Percentiles rank a stretch among this genome's conserved stretches.
phyloP scores from a whole-genome alignment of 2,113 vertebrate species.

The Tetrax tetrax region DNA sequence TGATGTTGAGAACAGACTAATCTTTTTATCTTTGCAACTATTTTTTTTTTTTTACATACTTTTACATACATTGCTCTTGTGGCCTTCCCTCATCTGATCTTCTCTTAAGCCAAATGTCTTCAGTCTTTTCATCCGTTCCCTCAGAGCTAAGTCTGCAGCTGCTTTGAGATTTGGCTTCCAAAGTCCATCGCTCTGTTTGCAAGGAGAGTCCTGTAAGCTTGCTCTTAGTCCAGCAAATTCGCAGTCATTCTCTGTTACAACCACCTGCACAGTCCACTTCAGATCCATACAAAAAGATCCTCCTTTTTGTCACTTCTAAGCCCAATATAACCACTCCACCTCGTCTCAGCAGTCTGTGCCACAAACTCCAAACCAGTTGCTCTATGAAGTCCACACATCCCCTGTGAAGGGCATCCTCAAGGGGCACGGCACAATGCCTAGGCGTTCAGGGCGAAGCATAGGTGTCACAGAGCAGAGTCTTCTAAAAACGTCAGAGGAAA shows the following conservation, averaged over 20 bases:
- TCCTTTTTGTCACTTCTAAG: background rate
- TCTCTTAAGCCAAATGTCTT: background rate
- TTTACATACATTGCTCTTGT: background rate
- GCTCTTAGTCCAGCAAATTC: background rate
- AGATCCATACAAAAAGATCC: background rate
- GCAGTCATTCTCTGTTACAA: background rate
- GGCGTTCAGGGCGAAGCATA: rapidly evolving
- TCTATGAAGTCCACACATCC: background rate
- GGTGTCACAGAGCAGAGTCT: background rate
- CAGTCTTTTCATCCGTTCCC: background rate
- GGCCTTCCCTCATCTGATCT: background rate
- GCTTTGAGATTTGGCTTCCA: background rate
- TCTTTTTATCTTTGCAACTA: background rate
- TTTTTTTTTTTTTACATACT: background rate
- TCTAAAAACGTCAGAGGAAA: background rate
- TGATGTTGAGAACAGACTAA: background rate
- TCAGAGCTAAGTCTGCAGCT: background rate
- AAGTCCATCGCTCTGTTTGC: background rate
- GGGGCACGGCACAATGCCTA: rapidly evolving
- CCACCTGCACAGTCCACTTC: background rate
- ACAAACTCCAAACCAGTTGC: background rate
- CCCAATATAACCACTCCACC: background rate
- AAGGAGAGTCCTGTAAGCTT: background rate
- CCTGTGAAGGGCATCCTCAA: background rate
- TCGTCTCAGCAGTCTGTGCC: background rate